Evolutionary conservation across 2,797 vertebrate species (phyloP).

Genomic region (Melanotaenia nigrans): DNA sequence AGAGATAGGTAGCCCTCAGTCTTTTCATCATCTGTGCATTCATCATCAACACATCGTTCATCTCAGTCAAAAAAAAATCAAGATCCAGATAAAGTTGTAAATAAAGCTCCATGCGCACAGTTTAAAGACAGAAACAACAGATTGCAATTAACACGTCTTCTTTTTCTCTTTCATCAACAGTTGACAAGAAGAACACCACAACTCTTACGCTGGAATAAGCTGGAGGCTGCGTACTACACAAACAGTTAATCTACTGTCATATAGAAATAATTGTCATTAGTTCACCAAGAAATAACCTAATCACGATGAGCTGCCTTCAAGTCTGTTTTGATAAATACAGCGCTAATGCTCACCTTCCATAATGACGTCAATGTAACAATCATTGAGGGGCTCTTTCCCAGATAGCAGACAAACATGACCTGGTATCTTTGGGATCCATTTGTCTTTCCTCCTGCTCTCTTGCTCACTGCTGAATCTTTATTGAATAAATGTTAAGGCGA

Average conservation of each 20-base stretch:
- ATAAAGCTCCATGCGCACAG: conserved; percentile 4
- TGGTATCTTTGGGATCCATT: conserved; percentile 69
- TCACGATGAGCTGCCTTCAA: conserved; percentile 72
- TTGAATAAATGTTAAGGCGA: conserved; percentile 78
- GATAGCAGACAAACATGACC: conserved; percentile 71
- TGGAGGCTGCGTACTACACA: conserved; percentile 68
- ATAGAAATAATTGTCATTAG: conserved; percentile 79
- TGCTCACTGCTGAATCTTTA: conserved; percentile 70
- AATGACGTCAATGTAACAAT: conserved; percentile 58
- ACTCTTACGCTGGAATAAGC: conserved; percentile 40
- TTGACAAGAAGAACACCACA: conserved; percentile 40
- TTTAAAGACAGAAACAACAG: conserved; percentile 16
- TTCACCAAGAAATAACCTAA: conserved; percentile 80
- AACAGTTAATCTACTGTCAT: conserved; percentile 65
- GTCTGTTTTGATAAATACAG: conserved; percentile 76
- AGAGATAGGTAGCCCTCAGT: conserved; percentile 63
- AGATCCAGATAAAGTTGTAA: conserved; percentile 19
- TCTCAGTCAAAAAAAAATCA: conserved; percentile 15
- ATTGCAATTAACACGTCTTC: conserved; percentile 24
- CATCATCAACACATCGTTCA: conserved; percentile 40
- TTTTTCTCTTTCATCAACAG: conserved; percentile 13
- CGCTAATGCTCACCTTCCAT: conserved; percentile 39
- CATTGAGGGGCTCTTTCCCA: conserved; percentile 53
- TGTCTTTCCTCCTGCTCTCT: conserved; percentile 59
- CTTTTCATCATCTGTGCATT: conserved; percentile 33